phyloP scores from a whole-genome alignment of 2,113 vertebrate genomes.

The Eleginops maclovinus region DNA sequence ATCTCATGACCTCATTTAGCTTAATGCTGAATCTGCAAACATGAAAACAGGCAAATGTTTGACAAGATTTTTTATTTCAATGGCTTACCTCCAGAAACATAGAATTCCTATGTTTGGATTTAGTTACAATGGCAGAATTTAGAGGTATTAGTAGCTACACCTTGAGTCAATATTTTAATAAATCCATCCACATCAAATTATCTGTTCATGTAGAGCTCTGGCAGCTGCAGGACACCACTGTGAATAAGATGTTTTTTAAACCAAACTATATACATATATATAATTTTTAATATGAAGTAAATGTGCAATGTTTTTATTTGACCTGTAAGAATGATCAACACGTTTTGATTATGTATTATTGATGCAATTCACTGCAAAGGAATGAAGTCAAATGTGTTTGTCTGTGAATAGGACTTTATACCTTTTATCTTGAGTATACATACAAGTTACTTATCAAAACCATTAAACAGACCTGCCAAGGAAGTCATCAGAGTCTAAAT shows the following conservation, averaged over 20 bases:
- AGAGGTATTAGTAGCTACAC: not conserved
- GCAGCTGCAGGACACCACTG: not conserved
- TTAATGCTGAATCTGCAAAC: constrained; percentile 73
- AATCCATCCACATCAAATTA: not conserved
- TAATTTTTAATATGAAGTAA: too few species aligned
- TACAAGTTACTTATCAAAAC: constrained; percentile 7
- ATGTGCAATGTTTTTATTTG: too few species aligned
- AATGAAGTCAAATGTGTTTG: not conserved
- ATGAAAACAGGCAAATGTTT: constrained; percentile 9
- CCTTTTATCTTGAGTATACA: not conserved
- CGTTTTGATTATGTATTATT: too few species aligned
- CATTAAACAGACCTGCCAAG: constrained; percentile 86
- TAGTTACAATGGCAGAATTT: not conserved
- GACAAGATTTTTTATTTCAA: not conserved
- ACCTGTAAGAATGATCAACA: too few species aligned
- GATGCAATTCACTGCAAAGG: not conserved
- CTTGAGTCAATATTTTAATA: not conserved
- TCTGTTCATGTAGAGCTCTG: not conserved
- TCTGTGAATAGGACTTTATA: not conserved
- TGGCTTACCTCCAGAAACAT: not conserved
- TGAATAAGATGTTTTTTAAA: not conserved
- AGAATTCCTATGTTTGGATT: not conserved
- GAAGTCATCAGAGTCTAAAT: constrained; percentile 92
- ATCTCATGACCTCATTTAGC: constrained; percentile 76
- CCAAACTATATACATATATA: too few species aligned